Conservation (phyloP, 2,888 invertebrate species). For the Lutraria lutraria region DNA sequence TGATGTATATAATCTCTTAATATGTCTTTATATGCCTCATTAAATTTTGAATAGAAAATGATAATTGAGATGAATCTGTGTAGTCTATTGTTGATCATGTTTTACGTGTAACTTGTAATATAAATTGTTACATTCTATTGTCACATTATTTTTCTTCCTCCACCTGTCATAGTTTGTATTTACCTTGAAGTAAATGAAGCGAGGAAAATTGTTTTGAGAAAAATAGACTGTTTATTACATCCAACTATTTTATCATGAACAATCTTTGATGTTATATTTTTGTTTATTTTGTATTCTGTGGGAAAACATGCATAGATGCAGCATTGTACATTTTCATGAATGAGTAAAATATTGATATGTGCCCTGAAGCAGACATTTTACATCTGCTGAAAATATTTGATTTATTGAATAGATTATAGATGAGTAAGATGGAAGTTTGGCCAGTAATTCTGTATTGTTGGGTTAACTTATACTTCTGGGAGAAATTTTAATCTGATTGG, state of each 20-base stretch:
- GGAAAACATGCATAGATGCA: neutral
- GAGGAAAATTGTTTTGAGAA: neutral
- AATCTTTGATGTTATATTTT: neutral
- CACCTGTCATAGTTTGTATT: neutral
- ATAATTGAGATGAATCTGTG: no score
- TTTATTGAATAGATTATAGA: neutral
- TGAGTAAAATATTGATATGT: neutral
- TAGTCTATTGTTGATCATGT: no score
- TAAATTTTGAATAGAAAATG: no score
- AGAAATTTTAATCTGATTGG: no score
- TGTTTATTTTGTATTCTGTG: neutral
- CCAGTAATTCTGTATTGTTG: no score
- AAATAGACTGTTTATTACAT: neutral
- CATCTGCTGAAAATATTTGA: neutral
- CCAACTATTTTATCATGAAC: neutral
- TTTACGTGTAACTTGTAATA: neutral
- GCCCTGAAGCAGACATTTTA: neutral
- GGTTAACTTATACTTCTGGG: no score
- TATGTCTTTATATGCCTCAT: no score
- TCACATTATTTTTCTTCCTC: neutral
- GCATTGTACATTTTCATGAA: neutral
- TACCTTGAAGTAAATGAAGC: neutral
- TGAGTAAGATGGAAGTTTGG: no score
- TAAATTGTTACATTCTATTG: neutral
- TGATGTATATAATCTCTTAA: no score